Evolutionary conservation across 2,113 vertebrate species (phyloP).

Genomic region (Dasyprocta punctata): DNA sequence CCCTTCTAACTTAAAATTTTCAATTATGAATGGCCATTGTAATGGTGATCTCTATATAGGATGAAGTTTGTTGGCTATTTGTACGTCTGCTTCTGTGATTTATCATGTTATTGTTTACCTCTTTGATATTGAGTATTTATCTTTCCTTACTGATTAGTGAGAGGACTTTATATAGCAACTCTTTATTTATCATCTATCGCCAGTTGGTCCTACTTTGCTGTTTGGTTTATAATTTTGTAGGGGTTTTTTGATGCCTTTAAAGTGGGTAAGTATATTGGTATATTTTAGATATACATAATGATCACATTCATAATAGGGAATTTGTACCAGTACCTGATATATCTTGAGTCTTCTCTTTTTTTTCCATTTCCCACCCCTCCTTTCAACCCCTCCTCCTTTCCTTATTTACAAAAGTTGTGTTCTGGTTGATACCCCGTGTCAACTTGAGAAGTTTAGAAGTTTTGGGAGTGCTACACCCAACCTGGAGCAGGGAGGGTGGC

Average conservation of each 20-base stretch:
- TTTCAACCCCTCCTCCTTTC: neutral
- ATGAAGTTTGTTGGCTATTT: neutral
- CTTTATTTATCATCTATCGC: neutral
- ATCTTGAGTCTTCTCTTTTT: neutral
- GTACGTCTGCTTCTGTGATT: neutral
- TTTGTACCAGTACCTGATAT: neutral
- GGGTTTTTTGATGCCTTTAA: neutral
- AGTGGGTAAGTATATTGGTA: neutral
- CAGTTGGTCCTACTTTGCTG: neutral
- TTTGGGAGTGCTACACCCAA: too few species aligned
- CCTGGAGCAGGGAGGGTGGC: too few species aligned
- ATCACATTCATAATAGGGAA: neutral
- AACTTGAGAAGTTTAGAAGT: too few species aligned
- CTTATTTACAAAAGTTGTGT: neutral
- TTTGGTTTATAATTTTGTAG: neutral
- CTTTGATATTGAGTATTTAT: neutral
- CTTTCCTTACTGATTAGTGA: neutral
- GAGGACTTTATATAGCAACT: neutral
- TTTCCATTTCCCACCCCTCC: neutral
- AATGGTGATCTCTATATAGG: neutral
- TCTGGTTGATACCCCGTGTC: too few species aligned
- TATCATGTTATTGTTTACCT: neutral
- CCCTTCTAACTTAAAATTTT: neutral
- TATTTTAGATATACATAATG: neutral
- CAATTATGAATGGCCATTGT: neutral